Evolutionary conservation across 2,113 vertebrate species (phyloP).

Genomic region (Notechis scutatus): DNA sequence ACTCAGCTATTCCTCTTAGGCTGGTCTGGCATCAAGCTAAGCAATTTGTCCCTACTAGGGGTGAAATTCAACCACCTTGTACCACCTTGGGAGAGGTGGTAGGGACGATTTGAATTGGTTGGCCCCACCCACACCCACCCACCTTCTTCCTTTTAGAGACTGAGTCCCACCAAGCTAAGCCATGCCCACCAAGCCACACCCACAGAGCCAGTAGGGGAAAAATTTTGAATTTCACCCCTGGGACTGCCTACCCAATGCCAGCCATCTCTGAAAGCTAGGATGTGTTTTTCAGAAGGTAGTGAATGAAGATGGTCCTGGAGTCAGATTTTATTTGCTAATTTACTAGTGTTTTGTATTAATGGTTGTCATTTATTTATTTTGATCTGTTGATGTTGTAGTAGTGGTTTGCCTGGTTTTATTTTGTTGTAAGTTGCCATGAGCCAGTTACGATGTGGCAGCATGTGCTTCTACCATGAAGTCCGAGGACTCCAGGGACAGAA

Average conservation of each 20-base stretch:
- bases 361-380: not conserved
- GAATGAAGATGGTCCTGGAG: not conserved
- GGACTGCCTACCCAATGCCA: too few relatives aligned
- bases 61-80: too few relatives aligned
- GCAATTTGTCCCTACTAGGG: not conserved
- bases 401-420: not conserved
- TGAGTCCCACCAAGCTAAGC: too few relatives aligned
- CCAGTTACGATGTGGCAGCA: not conserved
- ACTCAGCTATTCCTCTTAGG: not conserved
- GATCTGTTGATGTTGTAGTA: not conserved
- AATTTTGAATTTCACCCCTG: too few relatives aligned
- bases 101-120: too few relatives aligned
- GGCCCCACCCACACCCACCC: too few relatives aligned
- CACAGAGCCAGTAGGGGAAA: too few relatives aligned
- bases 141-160: too few relatives aligned
- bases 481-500: not conserved
- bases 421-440: not conserved
- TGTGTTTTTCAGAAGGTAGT: not conserved
- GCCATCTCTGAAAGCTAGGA: not conserved
- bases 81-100: too few relatives aligned
- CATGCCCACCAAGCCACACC: too few relatives aligned
- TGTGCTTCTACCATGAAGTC: not conserved
- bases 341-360: not conserved
- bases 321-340: not conserved
- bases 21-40: not conserved